Evolutionary conservation across 2,797 vertebrate genomes (phyloP).

Genomic region (Nyctibius grandis): DNA sequence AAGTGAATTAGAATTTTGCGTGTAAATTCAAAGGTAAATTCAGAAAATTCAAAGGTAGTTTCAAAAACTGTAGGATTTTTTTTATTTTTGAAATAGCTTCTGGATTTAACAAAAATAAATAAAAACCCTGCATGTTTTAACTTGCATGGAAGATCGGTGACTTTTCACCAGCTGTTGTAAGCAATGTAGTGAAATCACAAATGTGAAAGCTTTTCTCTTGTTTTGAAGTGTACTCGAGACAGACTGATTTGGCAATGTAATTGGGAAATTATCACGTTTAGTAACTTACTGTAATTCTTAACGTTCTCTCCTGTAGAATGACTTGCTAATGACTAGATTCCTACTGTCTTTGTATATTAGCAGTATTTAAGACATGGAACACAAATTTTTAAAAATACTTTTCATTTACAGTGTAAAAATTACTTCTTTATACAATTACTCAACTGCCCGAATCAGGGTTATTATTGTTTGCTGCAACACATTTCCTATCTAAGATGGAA

Average conservation of each 20-base stretch:
- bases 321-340: not conserved
- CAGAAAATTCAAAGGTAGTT: not conserved
- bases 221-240: not conserved
- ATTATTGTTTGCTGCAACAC: not conserved
- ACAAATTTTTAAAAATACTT: not conserved
- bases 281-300: not conserved
- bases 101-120: not conserved
- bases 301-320: not conserved
- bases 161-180: not conserved
- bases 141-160: not conserved
- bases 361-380: not conserved
- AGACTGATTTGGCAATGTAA: not conserved
- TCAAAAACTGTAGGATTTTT: not conserved
- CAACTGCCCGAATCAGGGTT: not conserved
- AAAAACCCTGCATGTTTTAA: not conserved
- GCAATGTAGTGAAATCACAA: not conserved
- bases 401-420: not conserved
- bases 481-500: not conserved
- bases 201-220: not conserved
- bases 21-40: not conserved
- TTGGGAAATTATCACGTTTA: not conserved
- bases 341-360: not conserved
- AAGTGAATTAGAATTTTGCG: not conserved
- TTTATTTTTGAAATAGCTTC: not conserved
- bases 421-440: not conserved